phyloP scores from a whole-genome alignment of 2,888 invertebrate species.

The Aspidiotus destructor region DNA sequence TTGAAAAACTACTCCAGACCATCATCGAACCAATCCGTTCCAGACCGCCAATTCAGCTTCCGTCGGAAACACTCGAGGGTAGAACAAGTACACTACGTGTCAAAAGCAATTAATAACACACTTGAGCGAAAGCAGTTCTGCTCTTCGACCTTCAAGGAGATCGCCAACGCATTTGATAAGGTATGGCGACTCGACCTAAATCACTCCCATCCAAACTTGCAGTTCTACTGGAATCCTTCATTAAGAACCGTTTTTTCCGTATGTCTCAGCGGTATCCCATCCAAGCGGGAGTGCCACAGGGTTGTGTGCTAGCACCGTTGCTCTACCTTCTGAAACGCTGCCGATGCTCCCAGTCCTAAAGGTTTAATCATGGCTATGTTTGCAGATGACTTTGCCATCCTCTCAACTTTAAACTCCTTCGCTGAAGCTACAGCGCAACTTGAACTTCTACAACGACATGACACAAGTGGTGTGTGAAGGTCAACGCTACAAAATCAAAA shows the following conservation, averaged over 20 bases:
- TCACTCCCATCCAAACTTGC: no score
- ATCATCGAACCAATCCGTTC: no score
- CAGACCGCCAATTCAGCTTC: no score
- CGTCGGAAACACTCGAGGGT: no score
- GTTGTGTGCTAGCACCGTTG: not conserved
- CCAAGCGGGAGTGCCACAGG: not conserved
- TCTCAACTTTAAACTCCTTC: not conserved
- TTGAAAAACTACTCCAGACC: no score
- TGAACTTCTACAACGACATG: not conserved
- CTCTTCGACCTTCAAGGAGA: no score
- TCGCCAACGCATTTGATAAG: no score
- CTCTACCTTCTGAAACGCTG: not conserved
- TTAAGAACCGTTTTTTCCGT: not conserved
- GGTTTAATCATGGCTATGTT: not conserved
- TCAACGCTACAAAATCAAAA: not conserved
- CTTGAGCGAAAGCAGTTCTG: no score
- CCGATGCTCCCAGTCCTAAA: not conserved
- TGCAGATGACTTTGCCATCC: not conserved
- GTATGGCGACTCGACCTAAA: no score
- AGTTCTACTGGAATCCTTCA: no score
- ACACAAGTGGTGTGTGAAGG: not conserved
- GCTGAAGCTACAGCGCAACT: not conserved
- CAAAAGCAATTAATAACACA: no score
- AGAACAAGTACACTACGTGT: no score
- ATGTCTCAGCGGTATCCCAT: not conserved